Base-by-base conservation (phyloP, 1,140 invertebrate genomes). In the Mylabris phalerata region DNA sequence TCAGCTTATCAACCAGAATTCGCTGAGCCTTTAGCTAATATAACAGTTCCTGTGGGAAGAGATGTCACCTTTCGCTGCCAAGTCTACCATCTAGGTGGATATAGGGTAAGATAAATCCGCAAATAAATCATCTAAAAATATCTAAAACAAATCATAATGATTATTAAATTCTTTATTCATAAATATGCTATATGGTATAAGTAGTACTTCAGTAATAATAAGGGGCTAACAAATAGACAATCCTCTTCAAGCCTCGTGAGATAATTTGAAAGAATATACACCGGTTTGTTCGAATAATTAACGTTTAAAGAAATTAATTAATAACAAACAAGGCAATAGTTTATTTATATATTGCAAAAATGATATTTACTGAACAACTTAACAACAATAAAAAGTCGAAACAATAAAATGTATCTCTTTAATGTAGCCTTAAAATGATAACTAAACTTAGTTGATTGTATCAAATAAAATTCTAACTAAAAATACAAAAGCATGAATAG, bases 41-140 rank as follows among this genome's bases (percentile, higher is more conserved):
- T 93, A 59, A 93, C 92, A 41, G 81, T 93, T 43, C 80, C 90
- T 56, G 79, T 92, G 45, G 91, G 91, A 57, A 80, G 92, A 70
- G 90, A 94, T 75, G 91, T 91, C 44, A 88, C 84, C 48, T 92
- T 95, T 71, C 87, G 84, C 69, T 95, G 92, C 76, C 79, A 89
- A 67, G 90, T 95, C 39, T 83, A 88, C 66, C 88, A 92, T 75
- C 81, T 94, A 62, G 91, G 90, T 47, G 88, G 89, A 69, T 94
- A 93, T 78, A 88, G 90, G 79, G 92, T 93, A 81, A 86, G 85
- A 80, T 55, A 27, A 9, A 47, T 48, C 44, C 44, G 27, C 32
- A 40, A 47, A n/a, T 47, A 47, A 1, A 19, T 19, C 19, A 19
- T 19, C 19, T 27, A 40, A 42, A 42, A 10, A 42, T n/a, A 42